Base-by-base conservation (phyloP, 1,140 invertebrate genomes). In the Augochlora pura region DNA sequence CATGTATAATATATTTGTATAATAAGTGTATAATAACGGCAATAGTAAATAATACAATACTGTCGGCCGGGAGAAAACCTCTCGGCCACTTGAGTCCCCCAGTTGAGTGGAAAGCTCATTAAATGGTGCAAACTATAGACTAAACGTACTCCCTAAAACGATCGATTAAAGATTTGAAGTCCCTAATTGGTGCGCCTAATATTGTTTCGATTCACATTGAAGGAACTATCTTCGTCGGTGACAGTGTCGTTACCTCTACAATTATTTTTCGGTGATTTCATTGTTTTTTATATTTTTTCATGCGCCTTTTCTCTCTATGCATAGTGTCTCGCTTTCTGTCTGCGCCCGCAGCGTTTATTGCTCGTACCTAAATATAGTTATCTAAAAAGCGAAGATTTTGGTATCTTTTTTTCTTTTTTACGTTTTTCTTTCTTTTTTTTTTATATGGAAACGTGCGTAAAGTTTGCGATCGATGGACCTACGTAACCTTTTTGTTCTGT, bases 41-140 rank as follows among this genome's bases (percentile, higher is more conserved):
- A 27, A 54, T 66, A 62, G 42, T 70, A 77, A 71, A 71, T 27
- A 54, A 78, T 78, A 72, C 52, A 70, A 39, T 77, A 77, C 49
- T 77, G 52, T 63, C 32, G n/a, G 71, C 52, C 76, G 68, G 54
- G 60, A 9, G 16, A 38, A 57, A 72, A 72, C 10, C 68, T 72
- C 68, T 72, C 68, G 76, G 63, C 71, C 27, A 39, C 10, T 83
- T 83, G 81, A 84, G 70, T 84, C 77, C 82, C 82, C 82, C 76
- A 76, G 39, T 67, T 85, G 52, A 80, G 23, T 75, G 54, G 68
- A 71, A 85, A 83, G 81, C 67, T 85, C 72, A 67, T 68, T 27
- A 57, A 80, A 49, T 52, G 65, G 69, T 70, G 66, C 71, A 60
- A 65, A 39, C 73, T 83, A 32, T 32, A 70, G 52, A 14, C 71